Percentiles rank a stretch among this genome's conserved stretches.
These are phyloP conservation scores for Trogon surrucura DNA, from an alignment of 2,113 vertebrate species.

Conservation along the genomic window DNA sequence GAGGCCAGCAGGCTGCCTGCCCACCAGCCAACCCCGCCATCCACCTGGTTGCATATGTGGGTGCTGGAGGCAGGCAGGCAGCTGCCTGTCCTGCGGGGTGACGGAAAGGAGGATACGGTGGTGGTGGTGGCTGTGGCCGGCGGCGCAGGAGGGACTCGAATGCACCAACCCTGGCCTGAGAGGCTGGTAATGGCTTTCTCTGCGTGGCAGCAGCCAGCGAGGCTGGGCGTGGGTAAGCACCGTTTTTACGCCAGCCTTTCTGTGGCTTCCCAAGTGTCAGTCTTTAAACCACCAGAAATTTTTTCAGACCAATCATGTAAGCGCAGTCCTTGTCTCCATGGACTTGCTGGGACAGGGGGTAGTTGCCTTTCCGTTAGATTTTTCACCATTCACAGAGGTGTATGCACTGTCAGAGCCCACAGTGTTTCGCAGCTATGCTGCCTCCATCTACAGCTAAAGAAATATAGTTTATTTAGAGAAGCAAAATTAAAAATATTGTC, in stretches of 20 bases:
- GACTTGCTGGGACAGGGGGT: neutral
- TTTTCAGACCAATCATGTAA: neutral
- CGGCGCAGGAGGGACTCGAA: neutral
- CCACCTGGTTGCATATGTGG: neutral
- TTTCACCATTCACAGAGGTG: neutral
- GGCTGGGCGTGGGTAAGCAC: neutral
- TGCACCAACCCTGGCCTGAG: neutral
- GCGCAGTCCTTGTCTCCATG: neutral
- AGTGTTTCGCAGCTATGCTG: neutral
- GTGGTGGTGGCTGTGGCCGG: neutral
- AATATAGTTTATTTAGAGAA: neutral
- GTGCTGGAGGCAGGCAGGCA: neutral
- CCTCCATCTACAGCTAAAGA: neutral
- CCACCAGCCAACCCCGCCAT: neutral
- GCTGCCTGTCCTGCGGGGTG: neutral
- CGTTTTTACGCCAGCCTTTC: neutral
- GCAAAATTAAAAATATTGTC: neutral
- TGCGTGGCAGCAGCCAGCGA: neutral
- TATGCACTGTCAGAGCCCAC: fast-evolving
- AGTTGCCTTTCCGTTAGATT: neutral
- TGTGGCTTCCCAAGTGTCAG: neutral
- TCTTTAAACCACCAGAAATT: neutral
- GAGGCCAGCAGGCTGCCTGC: neutral
- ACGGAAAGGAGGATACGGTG: neutral
- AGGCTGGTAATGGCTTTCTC: neutral